phyloP scores from a whole-genome alignment of 1,140 invertebrate species.

The Heliconius nattereri region DNA sequence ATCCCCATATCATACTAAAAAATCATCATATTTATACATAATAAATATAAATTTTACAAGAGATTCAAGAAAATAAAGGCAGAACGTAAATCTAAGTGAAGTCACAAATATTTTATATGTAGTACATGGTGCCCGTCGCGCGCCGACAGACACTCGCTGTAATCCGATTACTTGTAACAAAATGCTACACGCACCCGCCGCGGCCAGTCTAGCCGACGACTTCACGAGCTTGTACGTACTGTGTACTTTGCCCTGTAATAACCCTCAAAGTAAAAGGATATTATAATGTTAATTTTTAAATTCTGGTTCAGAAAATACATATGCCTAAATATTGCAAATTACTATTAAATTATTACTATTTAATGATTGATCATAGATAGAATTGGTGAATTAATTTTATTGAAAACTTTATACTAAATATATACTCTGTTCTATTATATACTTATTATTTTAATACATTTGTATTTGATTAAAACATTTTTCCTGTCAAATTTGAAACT shows the following conservation, averaged over 20 bases:
- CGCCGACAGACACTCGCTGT: constrained; percentile 60
- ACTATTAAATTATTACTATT: neutral
- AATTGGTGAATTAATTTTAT: neutral
- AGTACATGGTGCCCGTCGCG: constrained; percentile 60
- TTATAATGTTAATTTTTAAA: neutral
- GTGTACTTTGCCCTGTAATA: constrained; percentile 35
- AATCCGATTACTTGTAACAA: constrained; percentile 78
- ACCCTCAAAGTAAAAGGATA: constrained; percentile 5
- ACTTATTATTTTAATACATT: too few relatives aligned
- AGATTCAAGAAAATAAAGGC: neutral
- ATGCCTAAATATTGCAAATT: neutral
- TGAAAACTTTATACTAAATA: too few relatives aligned
- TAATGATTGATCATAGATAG: neutral
- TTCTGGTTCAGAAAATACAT: neutral
- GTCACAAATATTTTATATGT: constrained; percentile 59
- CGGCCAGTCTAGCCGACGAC: constrained; percentile 47
- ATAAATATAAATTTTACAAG: neutral
- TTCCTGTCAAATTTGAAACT: neutral
- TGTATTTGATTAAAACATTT: too few relatives aligned
- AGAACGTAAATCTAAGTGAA: constrained; percentile 50
- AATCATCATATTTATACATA: neutral
- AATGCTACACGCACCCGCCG: constrained; percentile 63
- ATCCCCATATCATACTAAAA: constrained; percentile 20
- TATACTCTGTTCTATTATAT: too few relatives aligned
- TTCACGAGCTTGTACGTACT: constrained; percentile 40